Conservation (phyloP, 1,140 invertebrate species). For the Drosophila micromelanica region DNA sequence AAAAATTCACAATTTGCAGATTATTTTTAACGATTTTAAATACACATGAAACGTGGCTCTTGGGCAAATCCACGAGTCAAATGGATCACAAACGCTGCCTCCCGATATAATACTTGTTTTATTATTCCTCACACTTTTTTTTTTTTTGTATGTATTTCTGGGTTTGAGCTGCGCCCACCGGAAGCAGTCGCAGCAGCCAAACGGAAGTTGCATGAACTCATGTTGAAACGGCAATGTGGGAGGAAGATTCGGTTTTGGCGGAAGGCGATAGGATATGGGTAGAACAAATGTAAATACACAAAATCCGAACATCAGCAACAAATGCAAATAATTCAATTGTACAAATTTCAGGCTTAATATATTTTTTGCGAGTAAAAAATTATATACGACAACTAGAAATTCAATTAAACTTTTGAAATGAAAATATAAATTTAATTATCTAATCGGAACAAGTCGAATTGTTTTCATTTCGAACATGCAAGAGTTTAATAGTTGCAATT, state of each 20-base stretch:
- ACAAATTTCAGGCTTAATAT: slow-evolving; percentile 15
- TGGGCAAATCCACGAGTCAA: slow-evolving; percentile 44
- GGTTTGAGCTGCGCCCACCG: slow-evolving; percentile 15
- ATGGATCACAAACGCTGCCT: slow-evolving; percentile 66
- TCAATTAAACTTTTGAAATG: too few species aligned
- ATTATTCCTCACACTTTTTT: background rate
- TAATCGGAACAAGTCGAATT: too few species aligned
- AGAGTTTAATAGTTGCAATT: too few species aligned
- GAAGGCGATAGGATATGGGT: background rate
- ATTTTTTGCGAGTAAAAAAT: background rate
- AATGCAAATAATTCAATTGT: slow-evolving; percentile 59
- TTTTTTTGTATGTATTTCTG: background rate
- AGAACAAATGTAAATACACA: slow-evolving; percentile 7
- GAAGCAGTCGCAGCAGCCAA: slow-evolving; percentile 44
- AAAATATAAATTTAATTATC: too few species aligned
- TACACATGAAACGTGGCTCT: slow-evolving; percentile 62
- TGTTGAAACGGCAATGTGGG: background rate
- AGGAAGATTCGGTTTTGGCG: background rate
- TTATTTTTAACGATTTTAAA: slow-evolving; percentile 83
- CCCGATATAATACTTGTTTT: background rate
- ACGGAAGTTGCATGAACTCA: slow-evolving; percentile 49
- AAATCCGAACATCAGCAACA: slow-evolving; percentile 40
- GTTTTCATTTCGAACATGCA: too few species aligned
- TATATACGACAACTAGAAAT: too few species aligned
- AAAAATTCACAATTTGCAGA: slow-evolving; percentile 82